Evolutionary conservation across 30 jellyfish, hydroid and myxozoan genomes (phyloP).

Genomic region (Aurelia aurita complex sp. Pacific): DNA sequence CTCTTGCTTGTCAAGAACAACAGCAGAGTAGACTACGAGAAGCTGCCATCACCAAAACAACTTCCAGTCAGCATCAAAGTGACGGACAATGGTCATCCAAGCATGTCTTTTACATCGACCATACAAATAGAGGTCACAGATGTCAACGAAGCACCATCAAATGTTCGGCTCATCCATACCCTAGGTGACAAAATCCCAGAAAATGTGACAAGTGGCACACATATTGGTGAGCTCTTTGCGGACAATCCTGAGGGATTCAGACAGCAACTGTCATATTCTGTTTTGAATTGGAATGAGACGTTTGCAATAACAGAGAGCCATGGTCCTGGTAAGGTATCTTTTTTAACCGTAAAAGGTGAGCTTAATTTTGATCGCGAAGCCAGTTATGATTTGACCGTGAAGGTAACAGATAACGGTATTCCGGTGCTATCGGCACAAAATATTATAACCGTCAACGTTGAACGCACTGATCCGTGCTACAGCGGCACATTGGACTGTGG

Average conservation of each 20-base stretch:
- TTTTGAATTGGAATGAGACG: slow-evolving; percentile 42
- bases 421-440: slow-evolving; percentile 83
- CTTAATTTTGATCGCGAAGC: slow-evolving; percentile 33
- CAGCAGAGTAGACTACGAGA: slow-evolving; percentile 69
- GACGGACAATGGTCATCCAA: slow-evolving; percentile 69
- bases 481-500: slow-evolving; percentile 53
- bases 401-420: slow-evolving; percentile 76
- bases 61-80: slow-evolving; percentile 46
- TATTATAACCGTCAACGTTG: slow-evolving; percentile 20
- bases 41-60: slow-evolving; percentile 51
- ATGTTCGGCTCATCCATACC: slow-evolving; percentile 46
- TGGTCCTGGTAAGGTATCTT: slow-evolving; percentile 69
- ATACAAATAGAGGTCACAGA: slow-evolving; percentile 65
- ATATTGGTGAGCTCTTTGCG: slow-evolving; percentile 71
- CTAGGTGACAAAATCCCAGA: slow-evolving; percentile 46
- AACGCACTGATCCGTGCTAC: slow-evolving; percentile 77
- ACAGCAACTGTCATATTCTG: slow-evolving; percentile 42
- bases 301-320: slow-evolving; percentile 51
- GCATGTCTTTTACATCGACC: slow-evolving; percentile 39
- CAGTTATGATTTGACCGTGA: slow-evolving; percentile 38
- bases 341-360: slow-evolving; percentile 47
- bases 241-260: slow-evolving; percentile 86
- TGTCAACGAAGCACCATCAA: slow-evolving; percentile 88
- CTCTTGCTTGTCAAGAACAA: slow-evolving; percentile 55
- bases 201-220: slow-evolving; percentile 49